Evolutionary conservation across 2,797 vertebrate species (phyloP), one percentile per base, ranked within the genome.

Genomic region (Coregonus suidteri): DNA sequence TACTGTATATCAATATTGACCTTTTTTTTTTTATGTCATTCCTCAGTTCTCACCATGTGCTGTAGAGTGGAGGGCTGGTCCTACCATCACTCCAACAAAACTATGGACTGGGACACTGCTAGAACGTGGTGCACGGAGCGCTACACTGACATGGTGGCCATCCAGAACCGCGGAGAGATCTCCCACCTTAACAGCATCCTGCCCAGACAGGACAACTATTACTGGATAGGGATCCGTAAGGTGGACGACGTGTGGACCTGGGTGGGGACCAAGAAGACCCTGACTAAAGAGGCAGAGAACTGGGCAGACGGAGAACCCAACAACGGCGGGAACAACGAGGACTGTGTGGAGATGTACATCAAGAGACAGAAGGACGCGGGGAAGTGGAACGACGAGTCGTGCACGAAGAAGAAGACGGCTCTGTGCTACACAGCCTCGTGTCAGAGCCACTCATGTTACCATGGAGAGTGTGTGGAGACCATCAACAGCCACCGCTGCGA

Each of bases 271-370:
- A 93, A 94, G 75, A 96, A 95, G 53, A 0, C 47, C 65, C 90
- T 96, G 77, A 94, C 93, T 0, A 0, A 3, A 1, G 89, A 94
- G 34, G 94, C 94, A 31, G 85, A 87, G 66, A 96, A 95, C 91
- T 96, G 95, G 95, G 95, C 94, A 3, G 0, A 0, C 0, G 18
- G 18, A 0, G 95, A 96, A 78, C 95, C 95, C 5, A 96, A 95
- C 75, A 93, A 94, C 4, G 85, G 71, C 11, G 15, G 4, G 0
- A 2, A 3, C 1, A 82, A 41, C 1, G 93, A 96, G 74, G 95
- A 95, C 51, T 96, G 95, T 77, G 95, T 95, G 78, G 95, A 96
- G 89, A 96, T 96, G 85, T 96, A 96, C 82, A 87, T 96, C 4
- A 86, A 95, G 81, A 90, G 93, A 37, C 0, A 0, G 0, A 0